Evolutionary conservation across 1,140 invertebrate species (phyloP).

Genomic region (Saxidomus purpurata): DNA sequence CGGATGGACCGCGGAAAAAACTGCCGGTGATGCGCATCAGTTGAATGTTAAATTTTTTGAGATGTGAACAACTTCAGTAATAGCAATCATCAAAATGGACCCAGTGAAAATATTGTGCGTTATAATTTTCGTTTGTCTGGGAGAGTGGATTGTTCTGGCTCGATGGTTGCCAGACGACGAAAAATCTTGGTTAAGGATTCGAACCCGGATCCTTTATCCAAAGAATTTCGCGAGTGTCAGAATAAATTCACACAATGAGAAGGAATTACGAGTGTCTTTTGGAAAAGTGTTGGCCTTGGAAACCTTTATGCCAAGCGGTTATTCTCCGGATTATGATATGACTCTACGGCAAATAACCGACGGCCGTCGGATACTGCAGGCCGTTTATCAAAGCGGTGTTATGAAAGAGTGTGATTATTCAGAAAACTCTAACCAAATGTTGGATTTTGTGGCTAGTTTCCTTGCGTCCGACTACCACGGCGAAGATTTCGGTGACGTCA

Average conservation of each 20-base stretch:
- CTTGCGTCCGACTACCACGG: not conserved
- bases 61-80: conserved; percentile 22
- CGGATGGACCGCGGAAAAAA: not conserved
- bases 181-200: conserved; percentile 12
- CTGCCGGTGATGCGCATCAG: not conserved
- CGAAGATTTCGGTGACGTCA: conserved; percentile 46
- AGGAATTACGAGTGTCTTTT: conserved; percentile 60
- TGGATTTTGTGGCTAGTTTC: conserved; percentile 64
- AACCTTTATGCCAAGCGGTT: conserved; percentile 42
- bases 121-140: conserved; percentile 19
- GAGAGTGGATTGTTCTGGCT: not conserved
- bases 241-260: conserved; percentile 52
- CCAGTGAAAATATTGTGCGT: conserved; percentile 53
- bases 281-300: conserved; percentile 54
- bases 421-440: conserved; percentile 54
- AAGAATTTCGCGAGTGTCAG: conserved; percentile 63
- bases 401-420: conserved; percentile 66
- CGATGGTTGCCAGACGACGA: not conserved
- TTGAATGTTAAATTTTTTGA: not conserved
- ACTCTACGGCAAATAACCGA: conserved; percentile 64
- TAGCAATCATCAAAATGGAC: conserved; percentile 38
- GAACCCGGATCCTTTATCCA: conserved; percentile 39
- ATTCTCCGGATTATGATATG: conserved; percentile 40
- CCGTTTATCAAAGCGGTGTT: conserved; percentile 59
- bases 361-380: conserved; percentile 57